phyloP scores from a whole-genome alignment of 2,113 vertebrate species.

The Rhynchomys soricoides region DNA sequence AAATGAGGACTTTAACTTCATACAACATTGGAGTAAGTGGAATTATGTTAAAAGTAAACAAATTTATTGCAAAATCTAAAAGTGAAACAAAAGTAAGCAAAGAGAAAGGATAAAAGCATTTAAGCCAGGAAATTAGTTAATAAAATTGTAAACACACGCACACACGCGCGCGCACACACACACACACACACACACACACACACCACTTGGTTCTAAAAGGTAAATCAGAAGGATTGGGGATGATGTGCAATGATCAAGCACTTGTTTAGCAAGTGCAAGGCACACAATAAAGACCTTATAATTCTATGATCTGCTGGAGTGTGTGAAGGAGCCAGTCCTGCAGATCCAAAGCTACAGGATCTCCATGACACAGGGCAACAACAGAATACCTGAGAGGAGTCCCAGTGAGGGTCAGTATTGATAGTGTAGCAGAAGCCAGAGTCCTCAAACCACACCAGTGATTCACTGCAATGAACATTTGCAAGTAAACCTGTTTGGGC shows the following conservation, averaged over 20 bases:
- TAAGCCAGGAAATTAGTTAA: constrained; percentile 27
- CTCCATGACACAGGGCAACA: no score
- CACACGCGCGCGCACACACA: not conserved
- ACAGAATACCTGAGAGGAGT: no score
- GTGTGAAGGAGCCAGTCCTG: no score
- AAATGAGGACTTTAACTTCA: not conserved
- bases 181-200: not conserved
- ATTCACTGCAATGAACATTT: not conserved
- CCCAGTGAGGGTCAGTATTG: no score
- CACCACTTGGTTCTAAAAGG: not conserved
- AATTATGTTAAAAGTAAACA: constrained; percentile 45
- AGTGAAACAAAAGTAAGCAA: not conserved
- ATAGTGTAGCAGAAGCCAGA: not conserved
- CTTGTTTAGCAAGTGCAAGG: not conserved
- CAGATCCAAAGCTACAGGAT: no score
- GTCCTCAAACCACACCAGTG: not conserved
- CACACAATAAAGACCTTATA: not conserved
- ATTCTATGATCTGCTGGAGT: not conserved
- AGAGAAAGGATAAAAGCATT: not conserved
- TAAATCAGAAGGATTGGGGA: not conserved
- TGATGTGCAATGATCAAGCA: no score
- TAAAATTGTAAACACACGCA: not conserved
- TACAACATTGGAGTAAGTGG: not conserved
- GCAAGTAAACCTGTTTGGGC: not conserved
- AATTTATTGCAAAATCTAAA: not conserved